Conservation (phyloP, 2,888 invertebrate genomes). For the Elgonia sp. region DNA sequence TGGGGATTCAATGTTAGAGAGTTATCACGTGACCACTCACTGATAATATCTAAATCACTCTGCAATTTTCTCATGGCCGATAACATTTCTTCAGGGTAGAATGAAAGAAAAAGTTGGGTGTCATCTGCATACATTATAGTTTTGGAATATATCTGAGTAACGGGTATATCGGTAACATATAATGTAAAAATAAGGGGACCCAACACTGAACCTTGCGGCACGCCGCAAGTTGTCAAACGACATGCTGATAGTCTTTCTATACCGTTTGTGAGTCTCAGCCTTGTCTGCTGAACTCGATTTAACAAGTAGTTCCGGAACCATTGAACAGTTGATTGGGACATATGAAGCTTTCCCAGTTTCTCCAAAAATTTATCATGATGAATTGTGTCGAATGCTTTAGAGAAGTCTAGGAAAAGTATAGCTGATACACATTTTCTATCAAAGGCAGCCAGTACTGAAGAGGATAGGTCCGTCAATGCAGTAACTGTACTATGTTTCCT, state of each 20-base stretch:
- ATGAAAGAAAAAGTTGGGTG: not conserved
- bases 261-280: not conserved
- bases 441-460: not conserved
- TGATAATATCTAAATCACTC: not conserved
- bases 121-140: slow-evolving; percentile 2
- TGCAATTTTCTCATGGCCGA: not conserved
- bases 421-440: slow-evolving; percentile 2
- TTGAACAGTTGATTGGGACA: not conserved
- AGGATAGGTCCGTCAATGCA: slow-evolving; percentile 12
- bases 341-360: not conserved
- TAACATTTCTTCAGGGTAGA: not conserved
- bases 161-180: not conserved
- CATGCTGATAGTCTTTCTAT: not conserved
- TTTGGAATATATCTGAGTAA: not conserved
- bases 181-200: not conserved
- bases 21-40: not conserved
- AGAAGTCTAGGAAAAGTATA: not conserved
- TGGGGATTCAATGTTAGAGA: not conserved
- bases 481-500: not conserved
- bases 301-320: not conserved
- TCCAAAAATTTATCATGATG: not conserved
- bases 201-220: slow-evolving; percentile 6
- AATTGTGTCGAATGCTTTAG: slow-evolving; percentile 28
- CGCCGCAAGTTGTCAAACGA: not conserved
- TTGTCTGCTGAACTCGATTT: not conserved